phyloP scores from a whole-genome alignment of 2,888 invertebrate genomes.

The Aspidapion aeneum region DNA sequence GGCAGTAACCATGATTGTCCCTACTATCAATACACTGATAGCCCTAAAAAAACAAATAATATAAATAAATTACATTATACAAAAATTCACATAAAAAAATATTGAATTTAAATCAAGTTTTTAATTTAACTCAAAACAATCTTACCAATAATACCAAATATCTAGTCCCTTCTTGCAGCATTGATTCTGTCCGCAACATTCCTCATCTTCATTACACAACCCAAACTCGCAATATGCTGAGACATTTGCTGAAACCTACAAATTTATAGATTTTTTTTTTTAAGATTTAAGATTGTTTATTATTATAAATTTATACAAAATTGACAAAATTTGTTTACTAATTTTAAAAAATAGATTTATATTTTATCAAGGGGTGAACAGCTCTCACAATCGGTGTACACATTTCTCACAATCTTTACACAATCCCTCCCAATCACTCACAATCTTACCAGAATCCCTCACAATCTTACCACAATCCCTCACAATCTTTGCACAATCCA shows the following conservation, averaged over 20 bases:
- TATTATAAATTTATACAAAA: too few relatives aligned
- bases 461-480: too few relatives aligned
- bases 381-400: too few relatives aligned
- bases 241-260: slow-evolving; percentile 26
- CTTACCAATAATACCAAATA: slow-evolving; percentile 43
- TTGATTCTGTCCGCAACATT: slow-evolving; percentile 43
- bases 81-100: not conserved
- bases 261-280: too few relatives aligned
- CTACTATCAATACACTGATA: slow-evolving; percentile 35
- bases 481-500: too few relatives aligned
- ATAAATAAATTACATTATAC: slow-evolving; percentile 2
- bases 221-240: slow-evolving; percentile 42
- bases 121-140: not conserved
- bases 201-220: slow-evolving; percentile 35
- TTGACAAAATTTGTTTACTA: too few relatives aligned
- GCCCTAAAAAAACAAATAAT: slow-evolving; percentile 35
- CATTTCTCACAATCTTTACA: too few relatives aligned
- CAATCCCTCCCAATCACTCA: too few relatives aligned
- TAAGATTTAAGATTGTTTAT: too few relatives aligned
- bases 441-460: too few relatives aligned
- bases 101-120: not conserved
- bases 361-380: too few relatives aligned
- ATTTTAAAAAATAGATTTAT: too few relatives aligned
- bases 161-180: slow-evolving; percentile 41
- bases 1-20: slow-evolving; percentile 30